Evolutionary conservation across 2,888 invertebrate genomes (phyloP).

Genomic region (Synanthedon myopaeformis): DNA sequence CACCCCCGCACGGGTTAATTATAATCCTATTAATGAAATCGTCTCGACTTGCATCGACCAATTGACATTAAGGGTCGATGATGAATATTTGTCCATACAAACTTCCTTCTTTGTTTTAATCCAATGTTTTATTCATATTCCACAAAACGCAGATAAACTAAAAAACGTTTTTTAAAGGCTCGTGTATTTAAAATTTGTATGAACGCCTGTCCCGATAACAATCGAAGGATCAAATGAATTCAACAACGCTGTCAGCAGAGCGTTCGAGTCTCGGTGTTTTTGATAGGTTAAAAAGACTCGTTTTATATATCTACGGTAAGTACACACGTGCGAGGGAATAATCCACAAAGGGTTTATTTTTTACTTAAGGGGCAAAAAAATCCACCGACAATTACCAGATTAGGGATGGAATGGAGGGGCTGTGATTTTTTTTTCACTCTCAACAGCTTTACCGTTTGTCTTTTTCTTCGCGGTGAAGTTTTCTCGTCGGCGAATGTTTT

Average conservation of each 20-base stretch:
- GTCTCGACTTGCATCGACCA: slow-evolving; percentile 30
- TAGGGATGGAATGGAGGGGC: slow-evolving; percentile 48
- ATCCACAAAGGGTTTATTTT: slow-evolving; percentile 50
- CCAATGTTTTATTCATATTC: slow-evolving; percentile 18
- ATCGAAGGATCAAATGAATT: slow-evolving; percentile 23
- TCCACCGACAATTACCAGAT: slow-evolving; percentile 58
- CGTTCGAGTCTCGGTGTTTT: slow-evolving; percentile 20
- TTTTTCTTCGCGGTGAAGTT: slow-evolving; percentile 31
- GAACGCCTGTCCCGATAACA: slow-evolving; percentile 23
- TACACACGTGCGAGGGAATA: slow-evolving; percentile 53
- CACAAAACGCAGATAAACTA: background rate
- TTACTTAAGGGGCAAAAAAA: slow-evolving; percentile 46
- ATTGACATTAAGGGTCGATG: slow-evolving; percentile 30
- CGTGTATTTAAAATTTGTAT: background rate
- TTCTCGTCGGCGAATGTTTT: slow-evolving; percentile 37
- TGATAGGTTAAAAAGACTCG: slow-evolving; percentile 43
- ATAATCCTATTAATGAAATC: slow-evolving; percentile 53
- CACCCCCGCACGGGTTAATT: slow-evolving; percentile 40
- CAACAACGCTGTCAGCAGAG: slow-evolving; percentile 25
- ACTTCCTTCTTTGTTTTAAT: slow-evolving; percentile 18
- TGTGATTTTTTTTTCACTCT: slow-evolving; percentile 29
- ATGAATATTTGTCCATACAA: slow-evolving; percentile 28
- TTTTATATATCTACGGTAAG: slow-evolving; percentile 11
- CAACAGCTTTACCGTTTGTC: slow-evolving; percentile 31
- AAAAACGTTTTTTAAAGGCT: background rate